Evolutionary conservation across 2,888 invertebrate species (phyloP), one percentile per base, ranked within the genome.

Genomic region (Caenorhabditis panamensis): DNA sequence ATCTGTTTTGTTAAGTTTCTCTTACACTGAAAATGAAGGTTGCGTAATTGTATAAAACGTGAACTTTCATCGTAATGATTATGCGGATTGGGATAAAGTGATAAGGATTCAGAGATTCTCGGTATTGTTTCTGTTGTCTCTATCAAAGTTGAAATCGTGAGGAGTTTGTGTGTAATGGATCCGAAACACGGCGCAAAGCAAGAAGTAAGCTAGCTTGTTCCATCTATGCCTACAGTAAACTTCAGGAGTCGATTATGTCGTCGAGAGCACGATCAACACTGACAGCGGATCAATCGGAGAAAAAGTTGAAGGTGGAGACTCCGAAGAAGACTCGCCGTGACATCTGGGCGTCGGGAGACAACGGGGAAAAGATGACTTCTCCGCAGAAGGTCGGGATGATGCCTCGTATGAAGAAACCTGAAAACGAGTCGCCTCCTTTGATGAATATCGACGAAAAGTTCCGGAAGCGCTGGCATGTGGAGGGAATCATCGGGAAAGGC

Each of bases 381-480:
- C 63, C 72, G n/a, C 53, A 28, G 44, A 72, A 72, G 37, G 8
- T 63, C 8, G 66, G 73, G 18, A 59, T 73, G 59, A 41, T 59
- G 59, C 73, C 73, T 49, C 58, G 73, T 13, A 18, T 66, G 47
- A 67, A 62, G 36, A 31, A 24, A 6, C 67, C 59, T 0, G 61
- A 63, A 13, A 18, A 36, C 0, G 73, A 75, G 8, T 37, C 76
- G 18, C 18, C 31, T 16, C 67, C 81, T 2, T 28, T 86, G 41
- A 24, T 85, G 13, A 51, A 54, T 6, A 75, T 85, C 16, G 85
- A 83, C 28, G 86, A 84, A 16, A 64, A 56, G 24, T 75, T 84
- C 28, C 63, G 77, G 26, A 75, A 83, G 31, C 22, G 84, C 22
- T 84, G 84, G 84, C 79, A 82, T 16, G 67, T 84, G 5, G 73